These are phyloP conservation scores for Sphaerodactylus townsendi DNA, from an alignment of 2,113 vertebrate species.

Conservation along the genomic window DNA sequence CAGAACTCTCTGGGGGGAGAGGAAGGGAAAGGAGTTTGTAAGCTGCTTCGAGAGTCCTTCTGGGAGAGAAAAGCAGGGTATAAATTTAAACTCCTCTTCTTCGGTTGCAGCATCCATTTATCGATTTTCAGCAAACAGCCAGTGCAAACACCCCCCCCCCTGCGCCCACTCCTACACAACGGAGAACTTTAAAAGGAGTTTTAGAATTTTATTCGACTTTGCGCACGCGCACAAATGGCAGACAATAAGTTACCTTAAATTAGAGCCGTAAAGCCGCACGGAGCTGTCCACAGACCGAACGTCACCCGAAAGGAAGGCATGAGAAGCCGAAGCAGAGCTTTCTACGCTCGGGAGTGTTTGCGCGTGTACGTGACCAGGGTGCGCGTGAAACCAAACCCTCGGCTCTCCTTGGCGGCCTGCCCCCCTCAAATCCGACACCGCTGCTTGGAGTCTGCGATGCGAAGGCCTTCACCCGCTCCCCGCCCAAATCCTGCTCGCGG, in stretches of 20 bases:
- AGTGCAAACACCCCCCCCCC: background rate
- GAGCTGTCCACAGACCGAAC: slow-evolving; percentile 69
- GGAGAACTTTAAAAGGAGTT: slow-evolving; percentile 68
- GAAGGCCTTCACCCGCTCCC: background rate
- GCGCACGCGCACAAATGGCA: slow-evolving; percentile 68
- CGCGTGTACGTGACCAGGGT: slow-evolving; percentile 44
- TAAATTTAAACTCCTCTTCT: no score
- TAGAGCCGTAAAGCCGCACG: slow-evolving; percentile 63
- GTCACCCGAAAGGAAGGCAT: slow-evolving; percentile 65
- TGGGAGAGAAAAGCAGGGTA: no score
- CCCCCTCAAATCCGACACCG: background rate
- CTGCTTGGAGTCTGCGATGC: background rate
- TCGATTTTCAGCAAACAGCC: background rate
- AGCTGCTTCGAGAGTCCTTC: no score
- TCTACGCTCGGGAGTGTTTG: slow-evolving; percentile 34
- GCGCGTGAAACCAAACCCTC: slow-evolving; percentile 39
- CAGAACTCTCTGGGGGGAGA: no score
- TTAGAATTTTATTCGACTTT: slow-evolving; percentile 68
- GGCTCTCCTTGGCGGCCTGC: background rate
- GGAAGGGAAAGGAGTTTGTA: no score
- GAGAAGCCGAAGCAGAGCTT: slow-evolving; percentile 44
- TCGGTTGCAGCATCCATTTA: no score
- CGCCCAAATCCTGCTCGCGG: background rate
- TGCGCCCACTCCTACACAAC: slow-evolving; percentile 34
- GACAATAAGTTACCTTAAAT: slow-evolving; percentile 71